Evolutionary conservation across 1,140 invertebrate species (phyloP).

Genomic region (Palaemon carinicauda): DNA sequence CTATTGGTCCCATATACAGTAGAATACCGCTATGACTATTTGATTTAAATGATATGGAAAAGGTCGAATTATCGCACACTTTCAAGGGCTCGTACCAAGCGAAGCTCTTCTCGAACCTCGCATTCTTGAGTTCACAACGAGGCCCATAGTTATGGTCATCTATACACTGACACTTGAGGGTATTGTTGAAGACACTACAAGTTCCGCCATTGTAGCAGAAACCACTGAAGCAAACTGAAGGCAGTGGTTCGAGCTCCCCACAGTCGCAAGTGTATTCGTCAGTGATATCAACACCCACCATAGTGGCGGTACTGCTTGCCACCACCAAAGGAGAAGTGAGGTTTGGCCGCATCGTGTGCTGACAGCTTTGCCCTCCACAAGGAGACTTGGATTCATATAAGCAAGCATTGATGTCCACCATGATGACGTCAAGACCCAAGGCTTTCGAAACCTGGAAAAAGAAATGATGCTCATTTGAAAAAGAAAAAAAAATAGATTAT

Average conservation of each 20-base stretch:
- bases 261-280: constrained; percentile 90
- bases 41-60: constrained; percentile 95
- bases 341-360: constrained; percentile 41
- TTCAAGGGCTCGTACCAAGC: constrained; percentile 95
- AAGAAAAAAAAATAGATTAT: too few relatives aligned
- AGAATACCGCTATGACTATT: constrained; percentile 88
- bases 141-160: constrained; percentile 73
- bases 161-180: constrained; percentile 21
- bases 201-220: constrained; percentile 88
- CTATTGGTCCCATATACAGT: constrained; percentile 95
- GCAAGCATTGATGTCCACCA: constrained; percentile 98
- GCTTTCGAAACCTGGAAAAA: constrained; percentile 81
- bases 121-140: constrained; percentile 92
- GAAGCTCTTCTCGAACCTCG: constrained; percentile 92
- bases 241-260: constrained; percentile 82
- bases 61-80: constrained; percentile 93
- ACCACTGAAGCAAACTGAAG: not conserved
- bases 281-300: constrained; percentile 92
- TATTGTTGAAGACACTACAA: constrained; percentile 6
- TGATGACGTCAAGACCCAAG: constrained; percentile 92
- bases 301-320: constrained; percentile 92
- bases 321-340: constrained; percentile 84
- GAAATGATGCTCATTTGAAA: not conserved
- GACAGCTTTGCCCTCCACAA: constrained; percentile 35
- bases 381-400: constrained; percentile 83